Evolutionary conservation across 2,888 invertebrate species (phyloP), one percentile per base, ranked within the genome.

Genomic region (Trilocha varians): DNA sequence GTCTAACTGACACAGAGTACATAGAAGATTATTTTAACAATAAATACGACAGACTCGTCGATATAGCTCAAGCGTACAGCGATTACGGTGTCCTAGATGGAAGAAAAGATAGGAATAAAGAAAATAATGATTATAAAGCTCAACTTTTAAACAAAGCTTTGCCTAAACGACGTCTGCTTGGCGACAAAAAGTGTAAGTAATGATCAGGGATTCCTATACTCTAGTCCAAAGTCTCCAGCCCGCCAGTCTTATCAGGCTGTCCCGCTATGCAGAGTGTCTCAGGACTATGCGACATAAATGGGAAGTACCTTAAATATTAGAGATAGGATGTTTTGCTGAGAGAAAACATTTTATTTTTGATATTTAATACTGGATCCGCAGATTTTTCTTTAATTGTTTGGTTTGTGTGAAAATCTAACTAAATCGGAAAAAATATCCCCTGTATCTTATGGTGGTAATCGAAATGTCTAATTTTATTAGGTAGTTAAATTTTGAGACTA

Each of bases 51-150:
- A 72, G 61, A 38, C 40, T 75, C 11, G 68, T 57, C 0, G 55
- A 65, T 48, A 59, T 77, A 56, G 78, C 80, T 0, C 83, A 84
- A 59, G 83, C 83, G 0, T 84, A 84, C 32, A 84, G 83, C 44
- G 84, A 84, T 40, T 84, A 84, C 43, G 84, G 83, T 2, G 80
- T 84, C 0, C 34, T 83, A 1, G 61, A 71, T 36, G 64, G 44
- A 1, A 78, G 73, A 42, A 75, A 73, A 32, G 66, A 57, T 0
- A 65, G 62, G 3, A 43, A 48, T 1, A 50, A 46, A 9, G 46
- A 46, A 2, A 48, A 55, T 9, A 44, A 46, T 0, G 57, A 57
- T 1, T 52, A 53, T 13, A 62, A 50, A 48, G 45, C 49, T 0
- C 62, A 63, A 39, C 3, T 60, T 5, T 47, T 52, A 0, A 51